Evolutionary conservation across 2,888 invertebrate species (phyloP).

Genomic region (Dasypogon diadema): DNA sequence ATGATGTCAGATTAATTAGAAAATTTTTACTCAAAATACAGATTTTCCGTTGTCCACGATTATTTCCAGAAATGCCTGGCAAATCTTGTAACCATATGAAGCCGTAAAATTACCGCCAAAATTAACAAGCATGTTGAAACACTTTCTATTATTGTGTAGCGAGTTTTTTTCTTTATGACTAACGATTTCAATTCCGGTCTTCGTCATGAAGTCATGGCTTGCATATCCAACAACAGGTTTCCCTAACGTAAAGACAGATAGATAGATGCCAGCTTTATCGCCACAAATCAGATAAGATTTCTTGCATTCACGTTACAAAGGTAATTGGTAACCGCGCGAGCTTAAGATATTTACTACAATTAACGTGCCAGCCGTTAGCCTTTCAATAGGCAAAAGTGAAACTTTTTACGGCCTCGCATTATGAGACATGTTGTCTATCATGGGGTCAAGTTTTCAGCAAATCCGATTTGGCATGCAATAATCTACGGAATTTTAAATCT

Average conservation of each 20-base stretch:
- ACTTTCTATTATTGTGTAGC: background rate
- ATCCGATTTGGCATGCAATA: no score
- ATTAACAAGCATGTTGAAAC: background rate
- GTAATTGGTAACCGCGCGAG: no score
- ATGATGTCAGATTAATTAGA: background rate
- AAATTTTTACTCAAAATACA: no score
- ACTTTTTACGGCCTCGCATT: background rate
- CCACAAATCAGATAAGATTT: constrained; percentile 1
- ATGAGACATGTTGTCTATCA: no score
- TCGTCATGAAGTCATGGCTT: background rate
- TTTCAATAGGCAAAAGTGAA: background rate
- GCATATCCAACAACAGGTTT: background rate
- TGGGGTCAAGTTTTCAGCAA: no score
- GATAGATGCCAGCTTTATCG: background rate
- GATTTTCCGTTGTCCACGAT: no score
- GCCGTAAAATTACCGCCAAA: background rate
- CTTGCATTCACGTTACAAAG: background rate
- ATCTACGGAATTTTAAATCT: no score
- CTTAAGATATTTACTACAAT: no score
- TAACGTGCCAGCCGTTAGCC: no score
- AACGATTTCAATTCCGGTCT: background rate
- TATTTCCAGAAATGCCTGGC: no score
- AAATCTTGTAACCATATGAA: no score
- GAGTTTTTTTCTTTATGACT: background rate
- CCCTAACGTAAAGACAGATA: background rate